Evolutionary conservation across 2,888 invertebrate species (phyloP).

Genomic region (Argyra leucocephala): DNA sequence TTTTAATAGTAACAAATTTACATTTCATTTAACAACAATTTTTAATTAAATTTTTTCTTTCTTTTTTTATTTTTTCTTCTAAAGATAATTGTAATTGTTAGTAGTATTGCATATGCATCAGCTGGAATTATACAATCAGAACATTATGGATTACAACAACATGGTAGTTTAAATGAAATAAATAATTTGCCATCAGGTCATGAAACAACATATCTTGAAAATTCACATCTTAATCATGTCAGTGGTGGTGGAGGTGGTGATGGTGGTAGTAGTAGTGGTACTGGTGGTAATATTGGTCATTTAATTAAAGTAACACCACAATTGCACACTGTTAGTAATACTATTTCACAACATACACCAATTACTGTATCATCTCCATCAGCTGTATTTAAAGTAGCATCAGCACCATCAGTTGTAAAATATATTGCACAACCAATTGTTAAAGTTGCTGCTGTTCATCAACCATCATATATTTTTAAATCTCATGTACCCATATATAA

Average conservation of each 20-base stretch:
- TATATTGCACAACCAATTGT: not conserved
- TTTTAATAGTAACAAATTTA: no score
- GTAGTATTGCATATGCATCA: not conserved
- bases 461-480: not conserved
- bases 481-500: no score
- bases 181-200: not conserved
- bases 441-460: not conserved
- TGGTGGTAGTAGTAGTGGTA: no score
- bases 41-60: no score
- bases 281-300: no score
- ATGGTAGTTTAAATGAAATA: not conserved
- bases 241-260: no score
- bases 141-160: not conserved
- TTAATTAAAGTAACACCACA: no score
- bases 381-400: not conserved
- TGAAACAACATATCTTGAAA: not conserved
- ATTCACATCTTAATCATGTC: not conserved
- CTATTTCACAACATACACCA: no score
- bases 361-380: no score
- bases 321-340: not conserved
- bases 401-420: not conserved
- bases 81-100: not conserved
- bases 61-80: no score
- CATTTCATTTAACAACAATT: no score
- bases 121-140: not conserved